A percentile compares a stretch with the other conserved stretches of the same genome.
Conservation (phyloP, 2,797 vertebrate species). For the Luscinia luscinia region DNA sequence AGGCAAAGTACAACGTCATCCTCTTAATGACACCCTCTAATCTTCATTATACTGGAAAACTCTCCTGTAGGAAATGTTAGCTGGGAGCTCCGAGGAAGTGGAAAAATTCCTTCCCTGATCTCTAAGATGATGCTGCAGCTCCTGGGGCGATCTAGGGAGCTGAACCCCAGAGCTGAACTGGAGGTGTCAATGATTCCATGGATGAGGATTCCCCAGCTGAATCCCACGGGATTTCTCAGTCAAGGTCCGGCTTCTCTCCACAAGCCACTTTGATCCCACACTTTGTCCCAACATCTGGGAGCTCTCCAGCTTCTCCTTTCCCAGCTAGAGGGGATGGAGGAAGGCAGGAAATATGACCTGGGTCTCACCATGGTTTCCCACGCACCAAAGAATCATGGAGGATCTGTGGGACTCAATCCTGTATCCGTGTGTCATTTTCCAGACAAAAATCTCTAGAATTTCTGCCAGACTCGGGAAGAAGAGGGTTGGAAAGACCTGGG, state of each 20-base stretch:
- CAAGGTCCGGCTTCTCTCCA: background rate
- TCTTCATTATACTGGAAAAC: background rate
- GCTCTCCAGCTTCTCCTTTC: background rate
- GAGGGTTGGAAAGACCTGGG: background rate
- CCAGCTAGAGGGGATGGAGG: background rate
- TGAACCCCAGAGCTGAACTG: background rate
- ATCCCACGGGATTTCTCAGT: background rate
- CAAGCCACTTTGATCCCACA: background rate
- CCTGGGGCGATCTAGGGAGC: background rate
- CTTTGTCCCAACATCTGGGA: background rate
- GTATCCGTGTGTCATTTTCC: background rate
- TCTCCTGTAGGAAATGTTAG: background rate
- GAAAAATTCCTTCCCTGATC: background rate
- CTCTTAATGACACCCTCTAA: background rate
- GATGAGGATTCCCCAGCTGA: background rate
- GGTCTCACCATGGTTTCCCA: background rate
- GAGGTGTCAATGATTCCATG: background rate
- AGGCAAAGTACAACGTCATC: background rate
- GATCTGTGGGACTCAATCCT: too few species aligned
- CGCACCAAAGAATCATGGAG: background rate
- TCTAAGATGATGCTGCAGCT: background rate
- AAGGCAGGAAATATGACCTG: background rate
- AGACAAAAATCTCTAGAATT: background rate
- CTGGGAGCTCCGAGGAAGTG: rapidly evolving
- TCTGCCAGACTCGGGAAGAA: background rate